These are phyloP conservation scores for Ovis aries DNA, from an alignment of 2,113 vertebrate genomes.

Conservation along the genomic window ARS-UI_Ramb_v3.0 NC_056074.1:47066501-47067000, in stretches of 20 bases:
- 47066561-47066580: too few species aligned
- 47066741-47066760: background rate
- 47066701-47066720: background rate
- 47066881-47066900: background rate
- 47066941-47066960: constrained; percentile 40
- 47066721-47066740: background rate
- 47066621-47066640: background rate
- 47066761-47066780: too few species aligned
- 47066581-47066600: too few species aligned
- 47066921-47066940: background rate
- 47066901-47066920: background rate
- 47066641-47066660: accelerated
- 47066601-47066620: background rate
- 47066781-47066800: accelerated
- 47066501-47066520: background rate
- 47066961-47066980: background rate
- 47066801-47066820: accelerated
- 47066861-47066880: background rate
- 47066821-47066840: background rate
- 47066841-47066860: too few species aligned
- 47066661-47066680: background rate
- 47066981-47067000: background rate
- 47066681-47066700: background rate
- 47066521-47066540: accelerated
- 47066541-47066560: background rate